Base-by-base conservation (phyloP, 2,888 invertebrate genomes). In the Lycophotia porphyrea region DNA sequence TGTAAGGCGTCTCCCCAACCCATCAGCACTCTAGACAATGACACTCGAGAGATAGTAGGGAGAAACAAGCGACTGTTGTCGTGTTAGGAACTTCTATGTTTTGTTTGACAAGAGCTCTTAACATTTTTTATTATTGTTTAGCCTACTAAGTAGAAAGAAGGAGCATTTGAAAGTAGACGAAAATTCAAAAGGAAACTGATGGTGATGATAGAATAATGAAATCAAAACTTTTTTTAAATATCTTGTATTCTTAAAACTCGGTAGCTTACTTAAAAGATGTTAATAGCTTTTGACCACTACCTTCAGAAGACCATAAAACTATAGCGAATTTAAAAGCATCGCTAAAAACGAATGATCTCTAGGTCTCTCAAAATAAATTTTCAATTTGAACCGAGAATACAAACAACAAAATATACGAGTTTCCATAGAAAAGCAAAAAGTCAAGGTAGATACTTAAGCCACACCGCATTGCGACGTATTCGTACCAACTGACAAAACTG, bases 391-490 rank as follows among this genome's bases (percentile, higher is more conserved):
- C 74, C 18, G 31, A 61, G 44, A 55, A 55, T 42, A 39, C 36
- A 69, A 65, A 31, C 27, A 70, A 27, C 39, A 36, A 78, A 66
- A 55, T 27, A 55, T 24, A 60, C 27, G 2, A 34, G 15, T 44
- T 65, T 27, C n/a, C 2, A 61, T n/a, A 27, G 24, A 55, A 47
- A 77, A 65, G 8, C 39, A 77, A 58, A 65, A 65, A 61, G 27
- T 34, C 65, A 82, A 66, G 44, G 63, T 55, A 34, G 31, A 78
- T 34, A 76, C 34, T 44, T 55, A 68, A 58, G 27, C 63, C 47
- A 81, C 65, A 70, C 72, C 49, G 74, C 77, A 73, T 52, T 78
- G 75, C 78, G 72, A 63, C 71, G 77, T 83, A 70, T 69, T n/a
- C 36, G n/a, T 44, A 47, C 42, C n/a, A 70, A 61, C 47, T 74